A percentile compares a stretch with the other conserved stretches of the same genome.
Evolutionary conservation across 2,113 vertebrate genomes (phyloP).

Genomic region (Thomomys bottae): DNA sequence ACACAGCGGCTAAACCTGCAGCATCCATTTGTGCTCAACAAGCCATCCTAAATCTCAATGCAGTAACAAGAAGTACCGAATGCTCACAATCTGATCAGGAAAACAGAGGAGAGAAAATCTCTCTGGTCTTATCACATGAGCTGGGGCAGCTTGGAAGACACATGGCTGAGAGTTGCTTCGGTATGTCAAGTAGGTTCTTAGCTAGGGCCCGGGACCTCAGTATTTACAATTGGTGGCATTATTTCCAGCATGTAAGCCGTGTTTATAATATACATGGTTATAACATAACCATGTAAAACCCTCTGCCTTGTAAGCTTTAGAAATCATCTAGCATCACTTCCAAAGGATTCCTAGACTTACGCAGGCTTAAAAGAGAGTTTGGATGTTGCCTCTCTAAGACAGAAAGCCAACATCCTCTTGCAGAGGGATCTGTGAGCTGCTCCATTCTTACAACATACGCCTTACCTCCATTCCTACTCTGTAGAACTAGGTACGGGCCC

Average conservation of each 20-base stretch:
- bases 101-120: background rate
- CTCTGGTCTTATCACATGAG: background rate
- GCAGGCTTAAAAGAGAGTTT: background rate
- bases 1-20: background rate
- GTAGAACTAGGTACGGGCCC: background rate
- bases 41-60: background rate
- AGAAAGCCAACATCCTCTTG: background rate
- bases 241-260: background rate
- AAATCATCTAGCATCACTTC: background rate
- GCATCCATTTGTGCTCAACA: background rate
- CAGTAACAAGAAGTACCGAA: background rate
- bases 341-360: background rate
- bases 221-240: background rate
- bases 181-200: background rate
- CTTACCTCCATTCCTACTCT: background rate
- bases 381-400: background rate
- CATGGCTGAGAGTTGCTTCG: background rate
- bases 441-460: background rate
- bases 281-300: background rate
- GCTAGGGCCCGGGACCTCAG: background rate
- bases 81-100: background rate
- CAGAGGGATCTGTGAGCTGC: background rate
- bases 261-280: background rate
- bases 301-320: background rate
- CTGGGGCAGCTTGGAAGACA: background rate